A percentile compares a stretch with the other conserved stretches of the same genome.
Conservation (phyloP, 1,140 invertebrate genomes). For the Hypsibius dujardini region DNA sequence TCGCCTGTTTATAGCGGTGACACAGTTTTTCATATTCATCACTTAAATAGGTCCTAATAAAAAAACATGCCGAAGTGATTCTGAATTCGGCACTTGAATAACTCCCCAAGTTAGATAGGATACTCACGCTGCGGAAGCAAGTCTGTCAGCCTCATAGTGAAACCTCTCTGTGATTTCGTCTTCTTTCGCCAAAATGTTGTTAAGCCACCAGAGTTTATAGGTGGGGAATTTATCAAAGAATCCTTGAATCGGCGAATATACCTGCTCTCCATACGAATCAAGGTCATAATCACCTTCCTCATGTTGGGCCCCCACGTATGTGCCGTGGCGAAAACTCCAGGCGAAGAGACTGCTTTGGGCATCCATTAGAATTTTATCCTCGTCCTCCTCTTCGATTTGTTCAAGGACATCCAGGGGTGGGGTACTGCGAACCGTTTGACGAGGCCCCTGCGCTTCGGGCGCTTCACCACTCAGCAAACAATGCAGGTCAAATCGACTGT, state of each 20-base stretch:
- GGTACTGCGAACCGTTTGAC: too few species aligned
- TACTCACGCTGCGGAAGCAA: too few species aligned
- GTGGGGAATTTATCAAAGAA: constrained; percentile 2
- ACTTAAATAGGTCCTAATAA: too few species aligned
- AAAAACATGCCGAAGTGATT: too few species aligned
- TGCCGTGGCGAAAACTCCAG: not conserved
- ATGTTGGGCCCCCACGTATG: not conserved
- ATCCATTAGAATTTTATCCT: constrained; percentile 6
- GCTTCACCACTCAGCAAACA: too few species aligned
- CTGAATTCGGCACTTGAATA: too few species aligned
- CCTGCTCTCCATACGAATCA: not conserved
- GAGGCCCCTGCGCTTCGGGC: too few species aligned
- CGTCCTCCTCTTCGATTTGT: not conserved
- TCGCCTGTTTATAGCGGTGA: too few species aligned
- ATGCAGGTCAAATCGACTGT: too few species aligned
- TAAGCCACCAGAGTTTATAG: not conserved
- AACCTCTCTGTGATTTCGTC: not conserved
- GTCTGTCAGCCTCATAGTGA: not conserved
- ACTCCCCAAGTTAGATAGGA: too few species aligned
- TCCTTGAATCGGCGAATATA: not conserved
- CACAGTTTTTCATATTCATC: too few species aligned
- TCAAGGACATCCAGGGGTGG: not conserved
- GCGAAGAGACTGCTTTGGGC: constrained; percentile 4
- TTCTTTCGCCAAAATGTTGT: not conserved
- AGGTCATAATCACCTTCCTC: constrained; percentile 1